Evolutionary conservation across 2,113 vertebrate genomes (phyloP).

Genomic region (Probosciger aterrimus): DNA sequence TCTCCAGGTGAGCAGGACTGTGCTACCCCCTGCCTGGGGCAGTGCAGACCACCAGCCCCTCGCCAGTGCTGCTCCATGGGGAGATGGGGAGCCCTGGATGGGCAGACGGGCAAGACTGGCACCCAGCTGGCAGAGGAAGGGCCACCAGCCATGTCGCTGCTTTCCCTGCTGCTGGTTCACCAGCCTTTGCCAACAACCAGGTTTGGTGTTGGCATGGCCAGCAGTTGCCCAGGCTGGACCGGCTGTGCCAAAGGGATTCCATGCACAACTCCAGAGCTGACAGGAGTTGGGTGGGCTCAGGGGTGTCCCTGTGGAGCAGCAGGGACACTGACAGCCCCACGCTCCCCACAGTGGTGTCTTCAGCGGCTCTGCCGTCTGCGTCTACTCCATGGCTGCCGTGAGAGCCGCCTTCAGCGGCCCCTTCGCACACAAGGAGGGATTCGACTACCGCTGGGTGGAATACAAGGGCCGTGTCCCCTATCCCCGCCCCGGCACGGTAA

Average conservation of each 20-base stretch:
- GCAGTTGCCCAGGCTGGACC: accelerated
- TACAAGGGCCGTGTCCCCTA: constrained; percentile 84
- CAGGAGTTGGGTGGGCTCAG: neutral
- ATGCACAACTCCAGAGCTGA: accelerated
- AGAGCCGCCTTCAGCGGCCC: constrained; percentile 84
- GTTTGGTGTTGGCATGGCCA: neutral
- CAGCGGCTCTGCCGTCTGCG: constrained; percentile 79
- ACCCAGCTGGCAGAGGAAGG: neutral
- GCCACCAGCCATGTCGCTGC: no score
- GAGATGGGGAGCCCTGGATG: neutral
- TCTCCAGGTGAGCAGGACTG: constrained; percentile 77
- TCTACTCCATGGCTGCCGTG: constrained; percentile 82
- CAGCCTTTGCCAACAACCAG: neutral
- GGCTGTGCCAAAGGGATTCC: neutral
- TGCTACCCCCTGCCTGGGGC: neutral
- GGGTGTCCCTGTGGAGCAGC: accelerated
- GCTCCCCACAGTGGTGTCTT: constrained; percentile 74
- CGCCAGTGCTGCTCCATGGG: neutral
- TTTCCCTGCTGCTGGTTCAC: neutral
- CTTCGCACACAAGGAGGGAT: constrained; percentile 83
- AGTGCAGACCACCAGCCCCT: no score
- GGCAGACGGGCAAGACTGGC: neutral
- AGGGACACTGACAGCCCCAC: neutral
- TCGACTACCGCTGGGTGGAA: constrained; percentile 83
- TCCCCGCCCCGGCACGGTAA: constrained; percentile 83